Evolutionary conservation across 2,888 invertebrate genomes (phyloP), one percentile per base, ranked within the genome.

Genomic region (Eulithis prunata): DNA sequence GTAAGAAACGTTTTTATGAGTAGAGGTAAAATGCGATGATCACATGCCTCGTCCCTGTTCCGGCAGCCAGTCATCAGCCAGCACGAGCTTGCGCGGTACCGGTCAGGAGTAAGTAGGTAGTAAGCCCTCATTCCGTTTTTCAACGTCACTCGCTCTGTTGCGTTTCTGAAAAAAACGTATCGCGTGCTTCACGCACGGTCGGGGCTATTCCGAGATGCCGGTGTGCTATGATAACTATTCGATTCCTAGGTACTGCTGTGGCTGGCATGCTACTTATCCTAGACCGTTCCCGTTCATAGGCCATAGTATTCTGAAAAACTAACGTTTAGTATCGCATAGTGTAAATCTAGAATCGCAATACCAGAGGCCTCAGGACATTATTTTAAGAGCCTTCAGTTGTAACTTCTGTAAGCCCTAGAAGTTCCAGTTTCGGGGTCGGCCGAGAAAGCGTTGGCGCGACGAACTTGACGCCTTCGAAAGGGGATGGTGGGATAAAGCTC

Each of bases 41-140:
- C 54, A 55, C 54, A 8, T 36, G 45, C 13, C 56, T 12, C 53
- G 13, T 28, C 12, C 57, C 21, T 28, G 14, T 49, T 51, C 58
- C 58, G 58, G 47, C 57, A 49, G 57, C 57, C 1, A 49, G 11
- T 32, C 58, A 51, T 38, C 58, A 51, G 57, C 36, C 0, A 49
- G 11, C 36, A 75, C 69, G 65, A 47, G 79, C 83, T 82, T 77
- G 76, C 69, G 51, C 65, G 38, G 64, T 80, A 86, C 86, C 85
- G 85, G 88, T 87, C 77, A 73, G 68, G 69, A 67, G 69, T 81
- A 85, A 28, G 53, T 53, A 32, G 32, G 36, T 49, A 49, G 49
- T 49, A 14, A 21, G 49, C 81, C 87, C 83, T 82, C 82, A 81
- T 88, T 89, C 79, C 78, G 81, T 89, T 89, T 89, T 89, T 88